Conservation (phyloP, 2,797 vertebrate genomes). For the Sciurus carolinensis region DNA sequence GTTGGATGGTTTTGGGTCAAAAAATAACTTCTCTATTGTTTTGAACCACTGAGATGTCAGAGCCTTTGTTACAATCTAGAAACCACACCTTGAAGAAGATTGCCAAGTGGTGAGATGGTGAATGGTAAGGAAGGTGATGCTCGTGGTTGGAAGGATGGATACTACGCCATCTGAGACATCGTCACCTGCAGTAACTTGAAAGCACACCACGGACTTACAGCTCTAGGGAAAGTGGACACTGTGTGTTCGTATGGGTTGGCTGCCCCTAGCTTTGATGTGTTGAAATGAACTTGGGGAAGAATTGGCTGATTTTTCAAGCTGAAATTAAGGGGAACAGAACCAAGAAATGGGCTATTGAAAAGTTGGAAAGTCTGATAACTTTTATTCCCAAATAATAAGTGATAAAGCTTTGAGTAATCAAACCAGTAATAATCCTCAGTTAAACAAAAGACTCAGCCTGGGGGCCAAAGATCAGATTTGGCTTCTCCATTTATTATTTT, state of each 20-base stretch:
- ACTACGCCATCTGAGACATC: background rate
- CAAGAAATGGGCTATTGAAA: conserved; percentile 14
- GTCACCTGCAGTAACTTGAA: background rate
- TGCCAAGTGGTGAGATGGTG: background rate
- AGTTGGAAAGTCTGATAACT: background rate
- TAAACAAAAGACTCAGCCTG: conserved; percentile 12
- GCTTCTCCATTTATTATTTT: background rate
- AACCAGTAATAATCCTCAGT: background rate
- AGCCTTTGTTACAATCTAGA: background rate
- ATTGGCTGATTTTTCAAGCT: background rate
- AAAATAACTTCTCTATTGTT: background rate
- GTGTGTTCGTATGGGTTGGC: background rate
- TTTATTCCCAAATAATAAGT: conserved; percentile 29
- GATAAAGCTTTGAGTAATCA: background rate
- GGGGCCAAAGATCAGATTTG: background rate
- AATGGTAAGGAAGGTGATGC: background rate
- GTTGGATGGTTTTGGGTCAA: background rate
- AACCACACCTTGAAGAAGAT: background rate
- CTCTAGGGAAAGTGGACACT: background rate
- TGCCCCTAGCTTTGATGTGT: background rate
- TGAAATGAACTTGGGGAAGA: background rate
- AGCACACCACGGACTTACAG: background rate
- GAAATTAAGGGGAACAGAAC: background rate
- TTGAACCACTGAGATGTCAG: background rate
- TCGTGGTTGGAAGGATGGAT: background rate